Evolutionary conservation across 2,888 invertebrate species (phyloP), one percentile per base, ranked within the genome.

Genomic region (Drosophila vallismaia): DNA sequence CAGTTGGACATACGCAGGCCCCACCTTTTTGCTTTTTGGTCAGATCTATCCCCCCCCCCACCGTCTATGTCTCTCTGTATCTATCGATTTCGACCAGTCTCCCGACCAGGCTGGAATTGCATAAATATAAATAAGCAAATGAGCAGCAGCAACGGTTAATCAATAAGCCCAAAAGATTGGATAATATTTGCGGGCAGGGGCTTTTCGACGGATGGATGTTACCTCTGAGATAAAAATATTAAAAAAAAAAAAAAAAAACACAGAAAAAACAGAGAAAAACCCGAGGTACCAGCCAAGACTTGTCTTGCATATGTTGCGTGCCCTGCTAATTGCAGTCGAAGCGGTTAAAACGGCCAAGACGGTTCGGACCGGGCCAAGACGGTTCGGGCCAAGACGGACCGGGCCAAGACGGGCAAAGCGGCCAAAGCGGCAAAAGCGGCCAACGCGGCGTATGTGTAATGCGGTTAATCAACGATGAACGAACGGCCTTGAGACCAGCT

Each of bases 241-340:
- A 2, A 19, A n/a, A 12, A 36, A 36, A 36, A 12, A 2, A 36
- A 36, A n/a, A 12, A 6, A n/a, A n/a, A n/a, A n/a, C n/a, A n/a
- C n/a, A n/a, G n/a, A n/a, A n/a, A 36, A n/a, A n/a, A 36, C 4
- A 33, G 8, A 29, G 8, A 33, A 33, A 33, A 33, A 28, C 28
- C 28, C 33, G 14, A 40, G 14, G 6, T 40, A 40, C 8, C 40
- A 19, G 50, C 40, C 14, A 19, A 42, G 49, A 12, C 24, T 24
- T 44, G 44, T 44, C 50, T 55, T 57, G 58, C 70, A 68, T 68
- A 70, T 62, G 71, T 71, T 70, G 69, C 72, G 69, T 70, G 88
- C 86, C 83, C 84, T 86, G 88, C 83, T 84, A 84, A 84, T 84
- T 84, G 86, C 83, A 88, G 75, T 53, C 66, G 82, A 75, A 76